Percentiles rank a stretch among this genome's conserved stretches.
phyloP scores from a whole-genome alignment of 2,888 invertebrate genomes.

The Leucophora obtusa region DNA sequence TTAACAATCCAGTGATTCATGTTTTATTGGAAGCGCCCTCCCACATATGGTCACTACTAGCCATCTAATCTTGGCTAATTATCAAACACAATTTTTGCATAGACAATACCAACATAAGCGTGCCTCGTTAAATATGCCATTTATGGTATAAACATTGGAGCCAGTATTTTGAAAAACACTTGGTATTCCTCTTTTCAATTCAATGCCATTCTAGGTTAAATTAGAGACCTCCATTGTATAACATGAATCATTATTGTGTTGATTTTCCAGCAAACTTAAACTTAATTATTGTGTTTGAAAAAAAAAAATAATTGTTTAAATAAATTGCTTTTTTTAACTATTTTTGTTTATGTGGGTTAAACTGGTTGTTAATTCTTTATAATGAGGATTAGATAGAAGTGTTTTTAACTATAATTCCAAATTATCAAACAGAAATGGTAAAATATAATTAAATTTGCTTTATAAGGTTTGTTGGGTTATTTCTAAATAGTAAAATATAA shows the following conservation, averaged over 20 bases:
- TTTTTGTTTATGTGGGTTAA: constrained; percentile 36
- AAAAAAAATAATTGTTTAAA: neutral
- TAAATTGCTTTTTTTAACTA: constrained; percentile 17
- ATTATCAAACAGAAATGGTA: neutral
- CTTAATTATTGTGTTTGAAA: neutral
- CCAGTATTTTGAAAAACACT: constrained; percentile 16
- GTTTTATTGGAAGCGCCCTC: neutral
- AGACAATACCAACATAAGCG: constrained; percentile 23
- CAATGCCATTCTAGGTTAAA: constrained; percentile 1
- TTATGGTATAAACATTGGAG: constrained; percentile 30
- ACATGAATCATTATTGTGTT: neutral
- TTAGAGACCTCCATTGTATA: neutral
- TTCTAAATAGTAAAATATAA: neutral
- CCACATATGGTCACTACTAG: constrained; percentile 11
- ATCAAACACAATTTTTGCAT: constrained; percentile 1
- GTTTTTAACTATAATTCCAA: neutral
- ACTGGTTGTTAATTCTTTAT: constrained; percentile 8
- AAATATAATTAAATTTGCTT: neutral
- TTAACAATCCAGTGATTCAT: constrained; percentile 8
- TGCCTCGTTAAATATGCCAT: constrained; percentile 34
- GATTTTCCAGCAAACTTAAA: neutral
- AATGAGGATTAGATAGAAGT: neutral
- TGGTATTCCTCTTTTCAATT: constrained; percentile 1
- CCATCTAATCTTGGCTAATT: neutral
- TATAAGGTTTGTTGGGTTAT: constrained; percentile 1